Conservation (phyloP, 2,888 invertebrate genomes). For the Lamellibrachia columna region DNA sequence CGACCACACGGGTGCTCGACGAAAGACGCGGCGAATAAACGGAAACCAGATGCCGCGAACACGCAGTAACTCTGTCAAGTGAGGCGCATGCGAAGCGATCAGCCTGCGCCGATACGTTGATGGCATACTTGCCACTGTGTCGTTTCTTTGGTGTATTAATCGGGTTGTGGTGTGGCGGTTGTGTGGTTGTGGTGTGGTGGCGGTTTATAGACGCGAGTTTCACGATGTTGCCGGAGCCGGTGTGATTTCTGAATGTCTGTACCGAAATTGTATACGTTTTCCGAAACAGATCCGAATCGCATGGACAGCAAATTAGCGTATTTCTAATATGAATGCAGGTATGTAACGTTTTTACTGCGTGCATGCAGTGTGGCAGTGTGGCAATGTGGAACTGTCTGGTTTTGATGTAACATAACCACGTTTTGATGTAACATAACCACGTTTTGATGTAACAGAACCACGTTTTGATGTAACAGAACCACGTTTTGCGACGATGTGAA, state of each 20-base stretch:
- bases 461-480: no score
- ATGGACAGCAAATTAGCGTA: neutral
- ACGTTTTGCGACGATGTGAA: no score
- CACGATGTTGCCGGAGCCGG: neutral
- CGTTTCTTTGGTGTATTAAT: neutral
- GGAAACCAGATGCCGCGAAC: slow-evolving; percentile 3
- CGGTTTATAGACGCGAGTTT: neutral
- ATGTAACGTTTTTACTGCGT: neutral
- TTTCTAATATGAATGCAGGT: neutral
- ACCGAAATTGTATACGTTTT: neutral
- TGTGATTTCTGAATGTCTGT: neutral
- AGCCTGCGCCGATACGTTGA: neutral
- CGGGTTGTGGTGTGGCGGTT: neutral
- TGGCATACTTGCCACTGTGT: neutral
- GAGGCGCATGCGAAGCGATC: neutral
- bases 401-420: no score
- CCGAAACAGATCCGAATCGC: neutral
- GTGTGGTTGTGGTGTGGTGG: neutral
- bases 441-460: no score
- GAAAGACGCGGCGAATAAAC: slow-evolving; percentile 5
- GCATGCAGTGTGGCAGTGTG: neutral
- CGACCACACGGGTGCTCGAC: neutral
- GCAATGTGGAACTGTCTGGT: neutral
- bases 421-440: no score
- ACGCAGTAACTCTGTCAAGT: neutral